A percentile compares a stretch with the other conserved stretches of the same genome.
These are phyloP conservation scores for Macrotis lagotis DNA, from an alignment of 2,113 vertebrate genomes.

Conservation along the genomic window DNA sequence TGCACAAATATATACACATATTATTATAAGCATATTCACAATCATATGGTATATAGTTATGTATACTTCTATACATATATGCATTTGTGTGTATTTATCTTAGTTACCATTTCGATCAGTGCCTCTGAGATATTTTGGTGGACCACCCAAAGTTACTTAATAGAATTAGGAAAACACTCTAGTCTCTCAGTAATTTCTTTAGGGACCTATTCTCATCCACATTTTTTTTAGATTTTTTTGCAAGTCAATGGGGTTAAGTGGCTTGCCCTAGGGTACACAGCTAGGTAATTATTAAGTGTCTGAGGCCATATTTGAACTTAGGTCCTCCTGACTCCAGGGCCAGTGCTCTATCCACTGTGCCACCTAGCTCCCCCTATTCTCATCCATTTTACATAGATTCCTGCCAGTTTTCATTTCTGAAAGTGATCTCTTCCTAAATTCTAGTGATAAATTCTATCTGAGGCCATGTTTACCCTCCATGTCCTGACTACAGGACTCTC, in stretches of 20 bases:
- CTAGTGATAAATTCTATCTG: slow-evolving; percentile 11
- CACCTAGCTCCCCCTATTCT: too few species aligned
- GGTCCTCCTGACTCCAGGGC: too few species aligned
- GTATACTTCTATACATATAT: not conserved
- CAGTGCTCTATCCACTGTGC: too few species aligned
- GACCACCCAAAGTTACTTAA: not conserved
- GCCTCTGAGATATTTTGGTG: not conserved
- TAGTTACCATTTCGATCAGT: not conserved
- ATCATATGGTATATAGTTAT: not conserved
- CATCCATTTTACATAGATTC: not conserved
- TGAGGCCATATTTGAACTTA: too few species aligned
- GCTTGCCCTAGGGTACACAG: too few species aligned
- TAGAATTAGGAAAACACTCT: not conserved
- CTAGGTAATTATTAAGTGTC: too few species aligned
- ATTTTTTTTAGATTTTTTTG: too few species aligned
- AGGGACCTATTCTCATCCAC: not conserved
- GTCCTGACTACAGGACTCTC: not conserved
- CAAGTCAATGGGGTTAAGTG: too few species aligned
- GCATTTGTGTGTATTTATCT: not conserved
- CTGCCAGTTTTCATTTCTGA: slow-evolving; percentile 10
- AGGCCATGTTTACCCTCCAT: not conserved
- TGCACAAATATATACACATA: not conserved
- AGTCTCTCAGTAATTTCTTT: slow-evolving; percentile 6
- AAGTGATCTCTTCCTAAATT: slow-evolving; percentile 20
- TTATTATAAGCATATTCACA: not conserved